phyloP scores from a whole-genome alignment of 1,140 invertebrate genomes.

The Zaprionus taronus region DNA sequence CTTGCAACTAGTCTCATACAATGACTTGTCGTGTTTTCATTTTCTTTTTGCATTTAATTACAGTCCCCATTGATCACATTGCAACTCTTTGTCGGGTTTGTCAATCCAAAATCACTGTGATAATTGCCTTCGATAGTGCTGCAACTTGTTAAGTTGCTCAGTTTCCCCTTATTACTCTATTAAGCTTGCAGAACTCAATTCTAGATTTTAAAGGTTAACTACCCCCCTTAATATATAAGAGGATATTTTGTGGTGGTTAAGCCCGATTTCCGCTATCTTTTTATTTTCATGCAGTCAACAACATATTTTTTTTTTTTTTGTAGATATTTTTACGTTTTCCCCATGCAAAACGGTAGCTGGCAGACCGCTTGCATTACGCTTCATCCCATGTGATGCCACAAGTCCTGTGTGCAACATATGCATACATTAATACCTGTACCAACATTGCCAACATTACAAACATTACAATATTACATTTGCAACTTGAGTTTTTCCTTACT shows the following conservation, averaged over 20 bases:
- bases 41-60: slow-evolving; percentile 24
- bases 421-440: slow-evolving; percentile 75
- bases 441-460: slow-evolving; percentile 31
- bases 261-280: not conserved
- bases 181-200: too few species aligned
- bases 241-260: too few species aligned
- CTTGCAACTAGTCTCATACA: not conserved
- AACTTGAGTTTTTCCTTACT: slow-evolving; percentile 54
- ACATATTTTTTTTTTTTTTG: slow-evolving; percentile 20
- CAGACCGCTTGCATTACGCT: slow-evolving; percentile 1
- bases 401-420: slow-evolving; percentile 70
- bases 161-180: too few species aligned
- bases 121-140: slow-evolving; percentile 15
- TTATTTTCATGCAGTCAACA: not conserved
- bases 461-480: slow-evolving; percentile 79
- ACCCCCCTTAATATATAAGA: too few species aligned
- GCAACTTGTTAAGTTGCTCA: not conserved
- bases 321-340: slow-evolving; percentile 55
- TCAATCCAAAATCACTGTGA: slow-evolving; percentile 9
- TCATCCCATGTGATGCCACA: slow-evolving; percentile 25
- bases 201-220: not conserved
- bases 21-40: slow-evolving; percentile 22
- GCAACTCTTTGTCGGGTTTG: slow-evolving; percentile 14
- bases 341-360: slow-evolving; percentile 46
- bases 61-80: slow-evolving; percentile 19